Evolutionary conservation across 2,113 vertebrate genomes (phyloP), one percentile per base, ranked within the genome.

Genomic region (Pipa parva): DNA sequence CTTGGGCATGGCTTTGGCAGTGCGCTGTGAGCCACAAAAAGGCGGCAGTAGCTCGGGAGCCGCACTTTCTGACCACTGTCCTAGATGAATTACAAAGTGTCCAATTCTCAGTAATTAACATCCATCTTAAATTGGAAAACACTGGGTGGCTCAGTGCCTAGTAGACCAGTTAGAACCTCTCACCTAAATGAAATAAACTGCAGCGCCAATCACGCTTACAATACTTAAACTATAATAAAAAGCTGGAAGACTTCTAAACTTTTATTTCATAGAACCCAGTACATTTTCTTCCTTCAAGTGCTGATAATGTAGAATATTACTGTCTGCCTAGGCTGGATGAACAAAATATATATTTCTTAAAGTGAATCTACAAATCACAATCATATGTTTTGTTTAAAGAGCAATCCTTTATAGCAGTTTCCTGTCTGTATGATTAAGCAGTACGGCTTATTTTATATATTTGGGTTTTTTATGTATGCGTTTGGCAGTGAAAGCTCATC

Each of bases 371-470:
- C 74, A 80, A 80, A 78, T 81, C 58, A 3, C 63, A 71, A 63
- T 33, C 74, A 45, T 80, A 76, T 85, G 82, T 87, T 85, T 81
- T 39, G 33, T 22, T 50, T 71, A 85, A 70, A 72, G 74, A 80
- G 66, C 76, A 74, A 79, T 85, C 80, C 83, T 72, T 59, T 8
- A 27, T 27, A 1, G 72, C 0, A 42, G 56, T 62, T 64, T 77
- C 84, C 72, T 63, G 74, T 87, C 79, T 84, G 60, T 0, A 8
- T 88, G 86, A 89, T 87, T 63, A 80, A 90, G 77, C 39, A n/a
- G 63, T 71, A 25, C 18, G 24, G 69, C 67, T 78, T 59, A 50
- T 69, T 75, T 54, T 31, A 77, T 68, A 18, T 18, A 49, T 78
- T 78, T 63, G 76, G 70, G 66, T 63, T 46, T 28, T 29, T 56